Base-by-base conservation (phyloP, 2,797 vertebrate genomes). In the Oreonectes daqikongensis region DNA sequence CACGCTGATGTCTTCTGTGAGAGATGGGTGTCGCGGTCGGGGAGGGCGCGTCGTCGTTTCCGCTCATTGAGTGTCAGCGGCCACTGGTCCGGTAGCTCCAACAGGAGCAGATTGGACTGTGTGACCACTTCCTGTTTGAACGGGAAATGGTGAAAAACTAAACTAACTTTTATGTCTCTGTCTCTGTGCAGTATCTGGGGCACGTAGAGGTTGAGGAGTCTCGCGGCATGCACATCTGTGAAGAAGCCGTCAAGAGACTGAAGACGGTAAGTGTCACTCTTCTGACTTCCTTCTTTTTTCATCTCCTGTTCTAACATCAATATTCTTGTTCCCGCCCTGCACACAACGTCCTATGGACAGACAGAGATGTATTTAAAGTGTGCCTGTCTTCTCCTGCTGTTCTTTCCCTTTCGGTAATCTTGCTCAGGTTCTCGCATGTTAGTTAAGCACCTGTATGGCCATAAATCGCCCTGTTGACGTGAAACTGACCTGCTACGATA, bases 131-230 rank as follows among this genome's bases (percentile, higher is more conserved):
- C 60, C 50, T 72, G 67, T 26, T 72, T n/a, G 50, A 40, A 50
- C 32, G 20, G 72, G 53, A 53, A 59, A 18, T 0, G 26, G 59
- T 53, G 18, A 50, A 11, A 68, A 66, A 26, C 60, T 77, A 48
- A 71, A 30, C 61, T n/a, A 71, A 30, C 61, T n/a, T 26, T 52
- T 30, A 18, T 38, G 6, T 18, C 24, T 63, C 52, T 72, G 50
- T 24, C 1, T 80, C 59, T 87, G 77, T 84, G 9, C 90, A 99
- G 98, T 99, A 99, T 90, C 84, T 99, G 87, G 98, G 98, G 35
- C 97, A 99, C 0, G 97, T 99, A 0, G 98, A 99, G 91, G 98
- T 99, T 87, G 97, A 99, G 72, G 98, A 99, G 86, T 99, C 98
- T 80, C 93, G 98, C 87, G 97, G 98, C 85, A 99, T 99, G 98